Evolutionary conservation across 2,797 vertebrate genomes (phyloP).

Genomic region (Scolopax bukidnonensis): DNA sequence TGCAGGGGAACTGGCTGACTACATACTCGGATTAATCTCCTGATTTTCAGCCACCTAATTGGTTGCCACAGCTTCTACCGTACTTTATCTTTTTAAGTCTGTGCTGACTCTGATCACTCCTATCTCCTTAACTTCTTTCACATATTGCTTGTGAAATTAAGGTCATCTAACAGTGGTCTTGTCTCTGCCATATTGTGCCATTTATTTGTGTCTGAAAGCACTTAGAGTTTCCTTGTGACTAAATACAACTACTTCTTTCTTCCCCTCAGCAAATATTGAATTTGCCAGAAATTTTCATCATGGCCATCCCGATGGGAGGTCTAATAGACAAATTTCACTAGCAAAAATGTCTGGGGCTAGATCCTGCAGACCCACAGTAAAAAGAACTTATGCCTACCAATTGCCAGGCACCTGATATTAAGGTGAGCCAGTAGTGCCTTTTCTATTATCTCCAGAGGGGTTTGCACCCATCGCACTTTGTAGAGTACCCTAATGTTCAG

Average conservation of each 20-base stretch:
- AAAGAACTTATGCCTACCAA: fast-evolving
- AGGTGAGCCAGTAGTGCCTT: neutral
- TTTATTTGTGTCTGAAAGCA: neutral
- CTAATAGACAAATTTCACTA: neutral
- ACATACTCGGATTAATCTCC: neutral
- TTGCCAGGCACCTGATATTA: neutral
- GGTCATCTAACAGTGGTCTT: neutral
- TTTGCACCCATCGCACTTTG: neutral
- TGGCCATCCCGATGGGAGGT: neutral
- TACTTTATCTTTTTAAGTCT: neutral
- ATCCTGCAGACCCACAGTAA: neutral
- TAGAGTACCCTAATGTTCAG: neutral
- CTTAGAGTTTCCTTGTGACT: fast-evolving
- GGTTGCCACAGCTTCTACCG: neutral
- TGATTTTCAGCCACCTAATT: neutral
- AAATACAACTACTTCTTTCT: neutral
- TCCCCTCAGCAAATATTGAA: neutral
- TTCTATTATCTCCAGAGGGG: neutral
- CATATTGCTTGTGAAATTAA: neutral
- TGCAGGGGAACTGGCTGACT: neutral
- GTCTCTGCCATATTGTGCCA: neutral
- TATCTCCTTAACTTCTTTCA: neutral
- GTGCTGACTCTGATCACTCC: neutral
- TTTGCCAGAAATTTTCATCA: neutral
- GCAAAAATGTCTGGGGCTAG: neutral